Percentiles rank a stretch among this genome's conserved stretches.
phyloP scores from a whole-genome alignment of 2,888 invertebrate species.

The Cacoxenus indagator region DNA sequence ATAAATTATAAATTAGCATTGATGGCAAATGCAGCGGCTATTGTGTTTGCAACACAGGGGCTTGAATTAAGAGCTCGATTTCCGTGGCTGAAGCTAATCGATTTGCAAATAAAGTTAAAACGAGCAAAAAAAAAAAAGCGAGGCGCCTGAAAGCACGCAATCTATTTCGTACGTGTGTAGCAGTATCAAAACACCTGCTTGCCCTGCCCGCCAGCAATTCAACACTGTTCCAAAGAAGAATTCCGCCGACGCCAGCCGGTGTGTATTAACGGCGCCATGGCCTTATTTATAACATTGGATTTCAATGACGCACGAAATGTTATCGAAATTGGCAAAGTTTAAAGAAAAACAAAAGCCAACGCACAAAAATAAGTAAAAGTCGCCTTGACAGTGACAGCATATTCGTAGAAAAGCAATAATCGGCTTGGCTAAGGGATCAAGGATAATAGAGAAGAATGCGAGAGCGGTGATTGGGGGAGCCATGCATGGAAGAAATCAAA shows the following conservation, averaged over 20 bases:
- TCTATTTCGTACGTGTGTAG: background rate
- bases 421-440: background rate
- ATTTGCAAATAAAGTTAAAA: background rate
- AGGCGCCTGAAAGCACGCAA: conserved; percentile 12
- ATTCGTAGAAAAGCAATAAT: conserved; percentile 4
- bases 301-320: conserved; percentile 9
- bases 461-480: too few species aligned
- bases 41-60: too few species aligned
- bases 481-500: too few species aligned
- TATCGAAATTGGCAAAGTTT: conserved; percentile 6
- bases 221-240: background rate
- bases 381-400: conserved; percentile 4
- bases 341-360: background rate
- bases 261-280: background rate
- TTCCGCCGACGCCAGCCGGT: background rate
- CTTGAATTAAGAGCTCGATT: too few species aligned
- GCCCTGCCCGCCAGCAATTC: background rate
- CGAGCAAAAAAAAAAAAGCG: background rate
- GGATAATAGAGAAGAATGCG: too few species aligned
- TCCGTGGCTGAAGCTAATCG: conserved; percentile 11
- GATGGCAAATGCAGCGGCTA: too few species aligned
- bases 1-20: too few species aligned
- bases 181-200: too few species aligned
- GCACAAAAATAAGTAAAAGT: background rate
- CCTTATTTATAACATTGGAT: background rate